Conservation (phyloP, 2,797 vertebrate genomes). For the Thunnus albacares region DNA sequence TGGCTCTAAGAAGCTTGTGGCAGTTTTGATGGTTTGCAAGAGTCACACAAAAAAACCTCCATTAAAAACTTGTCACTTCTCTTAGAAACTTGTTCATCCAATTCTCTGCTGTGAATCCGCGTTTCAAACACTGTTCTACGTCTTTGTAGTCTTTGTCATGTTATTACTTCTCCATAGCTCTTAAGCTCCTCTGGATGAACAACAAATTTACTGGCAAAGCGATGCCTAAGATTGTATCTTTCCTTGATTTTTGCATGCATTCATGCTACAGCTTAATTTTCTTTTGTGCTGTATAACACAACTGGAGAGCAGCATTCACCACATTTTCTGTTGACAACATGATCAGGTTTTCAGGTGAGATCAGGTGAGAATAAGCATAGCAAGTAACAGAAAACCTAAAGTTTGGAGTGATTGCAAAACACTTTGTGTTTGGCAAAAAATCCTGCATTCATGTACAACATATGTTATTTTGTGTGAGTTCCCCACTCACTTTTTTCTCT, state of each 20-base stretch:
- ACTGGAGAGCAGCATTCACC: neutral
- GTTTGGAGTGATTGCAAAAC: neutral
- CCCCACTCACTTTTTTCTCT: neutral
- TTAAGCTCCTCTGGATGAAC: neutral
- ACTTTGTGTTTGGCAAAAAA: neutral
- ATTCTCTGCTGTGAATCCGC: neutral
- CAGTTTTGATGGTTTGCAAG: neutral
- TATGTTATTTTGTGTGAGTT: slow-evolving; percentile 4
- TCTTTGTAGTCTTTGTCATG: neutral
- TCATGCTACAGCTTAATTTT: neutral
- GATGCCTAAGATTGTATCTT: neutral
- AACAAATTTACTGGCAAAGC: neutral
- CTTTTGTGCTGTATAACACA: neutral
- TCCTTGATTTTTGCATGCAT: neutral
- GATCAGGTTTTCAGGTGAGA: too few relatives aligned
- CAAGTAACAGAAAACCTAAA: neutral
- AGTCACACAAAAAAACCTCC: too few relatives aligned
- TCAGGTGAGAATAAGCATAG: too few relatives aligned
- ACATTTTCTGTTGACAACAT: neutral
- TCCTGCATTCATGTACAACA: slow-evolving; percentile 10
- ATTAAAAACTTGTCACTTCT: neutral
- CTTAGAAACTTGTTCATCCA: slow-evolving; percentile 10
- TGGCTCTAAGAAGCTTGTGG: neutral
- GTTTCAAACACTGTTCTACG: neutral
- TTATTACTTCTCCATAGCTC: neutral